Evolutionary conservation across 2,888 invertebrate species (phyloP), one percentile per base, ranked within the genome.

Genomic region (Drosophila affinis): DNA sequence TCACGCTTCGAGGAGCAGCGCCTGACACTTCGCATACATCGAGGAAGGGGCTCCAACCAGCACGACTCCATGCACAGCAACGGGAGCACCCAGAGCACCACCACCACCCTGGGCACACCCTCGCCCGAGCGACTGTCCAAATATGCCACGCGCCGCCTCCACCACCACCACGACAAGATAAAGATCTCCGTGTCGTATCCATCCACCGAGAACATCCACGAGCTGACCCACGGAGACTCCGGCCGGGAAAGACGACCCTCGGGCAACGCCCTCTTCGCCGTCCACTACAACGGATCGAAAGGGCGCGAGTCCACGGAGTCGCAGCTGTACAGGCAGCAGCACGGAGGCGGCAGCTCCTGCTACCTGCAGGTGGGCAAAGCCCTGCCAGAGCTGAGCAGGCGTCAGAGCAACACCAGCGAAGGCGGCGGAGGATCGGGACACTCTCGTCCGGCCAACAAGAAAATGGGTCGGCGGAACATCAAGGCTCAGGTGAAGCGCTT

Each of bases 401-500:
- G 91, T 9, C 90, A 91, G 34, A 91, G 91, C 74, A 89, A 76
- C 56, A 78, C 79, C 34, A 89, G 89, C 63, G 91, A 91, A 12
- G 71, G 67, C 7, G 83, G 85, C 1, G 85, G 64, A 2, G 21
- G 76, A 4, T 49, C 39, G 1, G 64, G 61, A 0, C 78, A 76
- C 32, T 76, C 75, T 1, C 72, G 93, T 93, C 51, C 77, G 79
- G 24, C 88, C 34, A 83, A 83, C 51, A 83, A 83, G 21, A 94
- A 95, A 81, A 97, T 97, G 96, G 97, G 97, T 32, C 96, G 96
- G 88, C 94, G 97, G 68, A 98, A 98, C 91, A 97, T 98, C 72
- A 98, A 97, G 91, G 96, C 97, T 4, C 95, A 97, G 94, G 97
- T 97, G 74, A 97, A 97, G 91, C 95, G 97, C 54, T 98, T 98